phyloP scores from a whole-genome alignment of 2,797 vertebrate species.

The Thunnus albacares region DNA sequence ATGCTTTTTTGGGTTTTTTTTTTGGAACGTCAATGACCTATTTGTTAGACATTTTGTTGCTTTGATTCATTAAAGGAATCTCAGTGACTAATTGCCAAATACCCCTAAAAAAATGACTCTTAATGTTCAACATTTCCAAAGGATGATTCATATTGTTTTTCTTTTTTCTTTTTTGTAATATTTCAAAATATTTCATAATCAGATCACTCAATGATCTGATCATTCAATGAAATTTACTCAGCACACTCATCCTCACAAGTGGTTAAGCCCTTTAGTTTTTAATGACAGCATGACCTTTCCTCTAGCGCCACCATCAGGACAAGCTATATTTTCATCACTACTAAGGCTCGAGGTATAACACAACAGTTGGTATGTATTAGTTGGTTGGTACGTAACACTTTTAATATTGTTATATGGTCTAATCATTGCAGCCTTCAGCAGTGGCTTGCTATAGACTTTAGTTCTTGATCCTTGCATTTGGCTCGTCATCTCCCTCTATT shows the following conservation, averaged over 20 bases:
- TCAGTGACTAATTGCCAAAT: background rate
- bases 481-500: constrained; percentile 30
- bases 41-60: background rate
- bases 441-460: no score
- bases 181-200: background rate
- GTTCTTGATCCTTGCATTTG: background rate
- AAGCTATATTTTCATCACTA: background rate
- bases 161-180: no score
- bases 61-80: no score
- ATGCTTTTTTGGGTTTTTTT: no score
- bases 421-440: background rate
- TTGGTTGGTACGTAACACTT: background rate
- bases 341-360: background rate
- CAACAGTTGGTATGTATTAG: background rate
- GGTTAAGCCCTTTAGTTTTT: background rate
- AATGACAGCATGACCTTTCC: background rate
- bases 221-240: background rate
- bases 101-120: background rate
- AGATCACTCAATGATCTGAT: no score
- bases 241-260: background rate
- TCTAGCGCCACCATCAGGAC: background rate
- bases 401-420: background rate
- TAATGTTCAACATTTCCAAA: background rate
- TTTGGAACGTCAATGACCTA: background rate
- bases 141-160: no score